A percentile compares a stretch with the other conserved stretches of the same genome.
Conservation (phyloP, 2,113 vertebrate genomes). For the Panthera uncia region DNA sequence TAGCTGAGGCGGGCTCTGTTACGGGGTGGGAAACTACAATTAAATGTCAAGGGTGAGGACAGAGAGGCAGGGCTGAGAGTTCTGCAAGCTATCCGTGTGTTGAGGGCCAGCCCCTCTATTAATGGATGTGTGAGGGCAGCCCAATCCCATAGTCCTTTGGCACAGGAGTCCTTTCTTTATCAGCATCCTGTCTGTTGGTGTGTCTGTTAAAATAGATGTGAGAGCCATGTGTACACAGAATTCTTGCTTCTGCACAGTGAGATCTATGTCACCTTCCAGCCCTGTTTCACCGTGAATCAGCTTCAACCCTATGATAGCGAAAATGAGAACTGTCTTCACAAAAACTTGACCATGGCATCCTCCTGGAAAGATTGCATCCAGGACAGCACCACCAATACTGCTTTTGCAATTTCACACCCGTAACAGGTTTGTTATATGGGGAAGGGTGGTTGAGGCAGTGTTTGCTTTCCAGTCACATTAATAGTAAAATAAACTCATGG, state of each 20-base stretch:
- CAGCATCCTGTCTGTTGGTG: neutral
- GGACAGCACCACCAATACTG: constrained; percentile 17
- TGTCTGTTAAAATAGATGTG: constrained; percentile 38
- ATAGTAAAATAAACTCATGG: neutral
- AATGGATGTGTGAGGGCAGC: neutral
- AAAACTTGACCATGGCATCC: neutral
- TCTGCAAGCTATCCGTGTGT: constrained; percentile 15
- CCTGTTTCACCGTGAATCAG: constrained; percentile 7
- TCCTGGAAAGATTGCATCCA: constrained; percentile 43
- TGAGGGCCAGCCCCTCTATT: constrained; percentile 1
- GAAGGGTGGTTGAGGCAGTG: neutral
- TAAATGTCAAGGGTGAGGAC: neutral
- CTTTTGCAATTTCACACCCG: constrained; percentile 52
- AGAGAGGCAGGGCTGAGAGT: neutral
- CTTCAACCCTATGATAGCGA: neutral
- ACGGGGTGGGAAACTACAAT: neutral
- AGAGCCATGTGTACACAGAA: neutral
- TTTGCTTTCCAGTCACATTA: neutral
- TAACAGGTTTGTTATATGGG: neutral
- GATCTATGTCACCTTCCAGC: neutral
- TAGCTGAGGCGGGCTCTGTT: neutral
- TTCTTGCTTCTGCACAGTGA: constrained; percentile 9
- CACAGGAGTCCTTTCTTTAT: constrained; percentile 23
- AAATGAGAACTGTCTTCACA: constrained; percentile 25
- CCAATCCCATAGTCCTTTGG: constrained; percentile 8